Percentiles rank a stretch among this genome's conserved stretches.
Conservation (phyloP, 1,140 invertebrate species). For the Formica selysi region DNA sequence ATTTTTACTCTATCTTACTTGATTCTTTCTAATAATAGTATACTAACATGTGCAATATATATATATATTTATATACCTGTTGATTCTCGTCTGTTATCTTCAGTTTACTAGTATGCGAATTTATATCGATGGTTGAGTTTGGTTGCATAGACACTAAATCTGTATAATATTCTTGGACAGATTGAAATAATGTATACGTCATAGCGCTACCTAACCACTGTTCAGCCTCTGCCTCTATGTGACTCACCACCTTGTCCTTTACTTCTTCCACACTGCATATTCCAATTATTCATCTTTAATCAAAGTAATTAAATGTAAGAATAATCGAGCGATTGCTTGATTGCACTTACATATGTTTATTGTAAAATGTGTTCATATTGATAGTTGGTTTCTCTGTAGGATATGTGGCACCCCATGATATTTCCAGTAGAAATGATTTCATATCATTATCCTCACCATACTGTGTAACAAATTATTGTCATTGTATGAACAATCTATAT, state of each 20-base stretch:
- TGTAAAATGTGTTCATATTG: slow-evolving; percentile 97
- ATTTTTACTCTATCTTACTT: not conserved
- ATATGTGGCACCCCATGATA: slow-evolving; percentile 94
- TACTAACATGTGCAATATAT: not conserved
- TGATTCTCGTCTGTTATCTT: slow-evolving; percentile 75
- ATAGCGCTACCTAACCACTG: slow-evolving; percentile 95
- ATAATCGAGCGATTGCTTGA: slow-evolving; percentile 39
- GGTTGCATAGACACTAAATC: slow-evolving; percentile 91
- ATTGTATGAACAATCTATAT: not conserved
- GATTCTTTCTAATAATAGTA: not conserved
- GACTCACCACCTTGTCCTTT: slow-evolving; percentile 90
- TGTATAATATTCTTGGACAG: slow-evolving; percentile 93
- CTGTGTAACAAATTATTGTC: slow-evolving; percentile 86
- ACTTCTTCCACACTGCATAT: slow-evolving; percentile 89
- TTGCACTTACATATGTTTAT: slow-evolving; percentile 95
- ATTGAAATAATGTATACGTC: slow-evolving; percentile 98
- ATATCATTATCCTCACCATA: slow-evolving; percentile 93
- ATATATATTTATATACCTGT: slow-evolving; percentile 66
- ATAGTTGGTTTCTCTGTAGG: slow-evolving; percentile 93
- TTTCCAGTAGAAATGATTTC: slow-evolving; percentile 95
- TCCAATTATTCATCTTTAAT: slow-evolving; percentile 77
- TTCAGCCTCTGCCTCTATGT: slow-evolving; percentile 91
- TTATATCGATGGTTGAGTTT: slow-evolving; percentile 83
- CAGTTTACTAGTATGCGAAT: slow-evolving; percentile 76
- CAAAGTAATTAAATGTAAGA: slow-evolving; percentile 68